Conservation (phyloP, 2,113 vertebrate species). For the Melozone crissalis region DNA sequence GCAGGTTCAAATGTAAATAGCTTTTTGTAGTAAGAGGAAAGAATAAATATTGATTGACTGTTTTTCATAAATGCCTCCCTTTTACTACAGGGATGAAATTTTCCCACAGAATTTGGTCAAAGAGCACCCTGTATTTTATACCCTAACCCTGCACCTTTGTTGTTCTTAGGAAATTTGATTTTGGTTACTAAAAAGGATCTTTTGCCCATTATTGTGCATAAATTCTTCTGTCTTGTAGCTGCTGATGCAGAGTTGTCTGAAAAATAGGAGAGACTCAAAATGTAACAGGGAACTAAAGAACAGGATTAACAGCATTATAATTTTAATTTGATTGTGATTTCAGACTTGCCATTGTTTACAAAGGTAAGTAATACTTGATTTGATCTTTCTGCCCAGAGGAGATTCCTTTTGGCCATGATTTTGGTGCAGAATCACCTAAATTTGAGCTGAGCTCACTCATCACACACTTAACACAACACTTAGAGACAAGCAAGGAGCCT, state of each 20-base stretch:
- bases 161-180: not conserved
- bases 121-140: not conserved
- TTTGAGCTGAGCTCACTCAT: not conserved
- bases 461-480: not conserved
- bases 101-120: not conserved
- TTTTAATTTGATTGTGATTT: not conserved
- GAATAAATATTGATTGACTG: not conserved
- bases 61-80: not conserved
- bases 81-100: not conserved
- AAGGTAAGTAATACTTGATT: fast-evolving
- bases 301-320: fast-evolving
- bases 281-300: fast-evolving
- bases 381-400: not conserved
- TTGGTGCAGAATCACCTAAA: not conserved
- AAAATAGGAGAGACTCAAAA: not conserved
- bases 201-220: not conserved
- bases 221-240: not conserved
- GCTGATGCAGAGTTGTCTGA: not conserved
- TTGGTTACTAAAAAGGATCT: not conserved
- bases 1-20: not conserved
- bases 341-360: not conserved
- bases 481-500: not conserved
- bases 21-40: not conserved
- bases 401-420: not conserved
- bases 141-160: not conserved